These are phyloP conservation scores for Natrix natrix DNA, from an alignment of 2,797 vertebrate genomes.

Conservation along the genomic window DNA sequence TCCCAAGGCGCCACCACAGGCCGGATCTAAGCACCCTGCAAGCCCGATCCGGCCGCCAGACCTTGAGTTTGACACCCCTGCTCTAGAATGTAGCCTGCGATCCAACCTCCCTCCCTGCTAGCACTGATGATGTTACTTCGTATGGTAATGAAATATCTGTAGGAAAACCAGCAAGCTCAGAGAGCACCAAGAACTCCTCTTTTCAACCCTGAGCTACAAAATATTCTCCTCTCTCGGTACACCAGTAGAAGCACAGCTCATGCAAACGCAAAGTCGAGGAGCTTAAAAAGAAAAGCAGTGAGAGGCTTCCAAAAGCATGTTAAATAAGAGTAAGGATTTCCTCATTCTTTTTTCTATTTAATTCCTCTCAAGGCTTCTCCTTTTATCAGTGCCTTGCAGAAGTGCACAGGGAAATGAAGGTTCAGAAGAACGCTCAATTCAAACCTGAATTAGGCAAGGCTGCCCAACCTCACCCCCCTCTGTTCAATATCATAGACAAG, in stretches of 20 bases:
- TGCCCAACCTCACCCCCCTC: not conserved
- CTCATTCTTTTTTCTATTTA: conserved; percentile 32
- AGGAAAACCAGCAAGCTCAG: not conserved
- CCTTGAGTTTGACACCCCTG: too few species aligned
- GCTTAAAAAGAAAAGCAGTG: conserved; percentile 63
- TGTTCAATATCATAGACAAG: not conserved
- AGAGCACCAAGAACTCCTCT: not conserved
- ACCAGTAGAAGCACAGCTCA: conserved; percentile 52
- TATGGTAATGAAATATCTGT: too few species aligned
- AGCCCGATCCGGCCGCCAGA: too few species aligned
- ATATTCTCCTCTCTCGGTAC: not conserved
- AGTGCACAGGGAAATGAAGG: conserved; percentile 59
- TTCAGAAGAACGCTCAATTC: conserved; percentile 43
- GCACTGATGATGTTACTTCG: not conserved
- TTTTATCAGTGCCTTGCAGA: conserved; percentile 52
- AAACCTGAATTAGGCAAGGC: not conserved
- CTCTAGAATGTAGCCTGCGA: not conserved
- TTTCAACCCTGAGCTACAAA: not conserved
- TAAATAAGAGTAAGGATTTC: conserved; percentile 57
- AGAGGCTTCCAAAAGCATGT: conserved; percentile 59
- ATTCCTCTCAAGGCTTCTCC: conserved; percentile 59
- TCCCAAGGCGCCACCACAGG: too few species aligned
- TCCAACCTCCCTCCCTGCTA: not conserved
- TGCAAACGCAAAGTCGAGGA: conserved; percentile 54
- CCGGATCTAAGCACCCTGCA: too few species aligned